Evolutionary conservation across 2,797 vertebrate species (phyloP).

Genomic region (Coregonus sp.): DNA sequence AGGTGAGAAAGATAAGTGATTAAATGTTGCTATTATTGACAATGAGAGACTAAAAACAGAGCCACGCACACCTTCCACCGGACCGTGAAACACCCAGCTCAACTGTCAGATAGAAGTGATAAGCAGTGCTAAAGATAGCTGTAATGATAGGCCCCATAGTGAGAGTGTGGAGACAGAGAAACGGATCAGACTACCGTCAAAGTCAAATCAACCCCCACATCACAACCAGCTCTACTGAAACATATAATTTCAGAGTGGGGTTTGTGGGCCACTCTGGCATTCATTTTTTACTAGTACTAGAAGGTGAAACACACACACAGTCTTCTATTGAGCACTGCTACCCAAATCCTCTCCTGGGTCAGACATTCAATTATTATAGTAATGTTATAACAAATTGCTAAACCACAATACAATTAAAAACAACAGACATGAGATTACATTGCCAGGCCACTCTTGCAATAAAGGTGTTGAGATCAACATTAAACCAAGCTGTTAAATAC

Average conservation of each 20-base stretch:
- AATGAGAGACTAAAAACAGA: no score
- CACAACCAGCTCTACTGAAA: not conserved
- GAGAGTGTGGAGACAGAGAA: slow-evolving; percentile 18
- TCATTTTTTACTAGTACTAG: not conserved
- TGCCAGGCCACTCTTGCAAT: no score
- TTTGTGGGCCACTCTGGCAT: not conserved
- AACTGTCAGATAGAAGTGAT: slow-evolving; percentile 53
- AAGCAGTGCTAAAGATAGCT: slow-evolving; percentile 65
- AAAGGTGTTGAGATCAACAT: no score
- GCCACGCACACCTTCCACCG: no score
- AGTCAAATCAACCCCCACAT: slow-evolving; percentile 43
- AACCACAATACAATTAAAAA: no score
- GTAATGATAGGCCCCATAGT: slow-evolving; percentile 58
- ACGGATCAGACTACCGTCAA: slow-evolving; percentile 50
- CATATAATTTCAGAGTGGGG: not conserved
- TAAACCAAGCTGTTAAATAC: no score
- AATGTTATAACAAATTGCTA: no score
- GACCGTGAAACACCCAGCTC: slow-evolving; percentile 52
- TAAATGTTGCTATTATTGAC: no score
- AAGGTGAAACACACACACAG: not conserved
- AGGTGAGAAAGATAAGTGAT: no score
- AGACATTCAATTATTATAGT: no score
- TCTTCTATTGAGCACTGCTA: not conserved
- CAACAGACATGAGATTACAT: no score
- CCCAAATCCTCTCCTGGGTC: not conserved